phyloP scores from a whole-genome alignment of 2,113 vertebrate genomes.

The Notechis scutatus region DNA sequence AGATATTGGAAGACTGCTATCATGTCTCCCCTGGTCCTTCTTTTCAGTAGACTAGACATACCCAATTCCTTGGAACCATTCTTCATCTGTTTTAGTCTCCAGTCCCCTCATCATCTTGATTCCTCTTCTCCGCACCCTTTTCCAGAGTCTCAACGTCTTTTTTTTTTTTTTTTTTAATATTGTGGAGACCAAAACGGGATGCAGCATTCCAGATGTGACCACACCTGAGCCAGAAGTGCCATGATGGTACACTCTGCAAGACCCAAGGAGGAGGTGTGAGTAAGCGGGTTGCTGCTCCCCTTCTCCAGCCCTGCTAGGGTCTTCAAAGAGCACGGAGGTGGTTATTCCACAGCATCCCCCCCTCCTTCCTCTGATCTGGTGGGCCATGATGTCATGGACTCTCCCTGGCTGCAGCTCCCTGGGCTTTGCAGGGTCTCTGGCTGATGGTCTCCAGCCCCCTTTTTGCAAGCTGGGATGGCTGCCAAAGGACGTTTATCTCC shows the following conservation, averaged over 20 bases:
- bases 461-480: background rate
- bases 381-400: background rate
- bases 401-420: background rate
- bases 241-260: background rate
- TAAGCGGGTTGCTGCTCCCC: background rate
- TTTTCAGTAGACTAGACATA: background rate
- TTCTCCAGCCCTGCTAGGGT: background rate
- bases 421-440: background rate
- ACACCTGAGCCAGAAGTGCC: background rate
- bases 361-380: background rate
- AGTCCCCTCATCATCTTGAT: background rate
- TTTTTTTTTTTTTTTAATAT: too few relatives aligned
- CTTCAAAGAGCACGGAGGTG: background rate
- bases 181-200: too few relatives aligned
- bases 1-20: background rate
- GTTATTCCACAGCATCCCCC: too few relatives aligned
- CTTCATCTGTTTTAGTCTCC: background rate
- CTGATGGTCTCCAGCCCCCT: background rate
- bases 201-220: background rate
- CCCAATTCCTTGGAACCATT: background rate
- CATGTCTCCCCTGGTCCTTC: background rate
- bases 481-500: conserved; percentile 38
- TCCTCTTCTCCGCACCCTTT: background rate
- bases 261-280: background rate
- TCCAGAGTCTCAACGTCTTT: background rate